Conservation (phyloP, 2,113 vertebrate species). For the Equus quagga region DNA sequence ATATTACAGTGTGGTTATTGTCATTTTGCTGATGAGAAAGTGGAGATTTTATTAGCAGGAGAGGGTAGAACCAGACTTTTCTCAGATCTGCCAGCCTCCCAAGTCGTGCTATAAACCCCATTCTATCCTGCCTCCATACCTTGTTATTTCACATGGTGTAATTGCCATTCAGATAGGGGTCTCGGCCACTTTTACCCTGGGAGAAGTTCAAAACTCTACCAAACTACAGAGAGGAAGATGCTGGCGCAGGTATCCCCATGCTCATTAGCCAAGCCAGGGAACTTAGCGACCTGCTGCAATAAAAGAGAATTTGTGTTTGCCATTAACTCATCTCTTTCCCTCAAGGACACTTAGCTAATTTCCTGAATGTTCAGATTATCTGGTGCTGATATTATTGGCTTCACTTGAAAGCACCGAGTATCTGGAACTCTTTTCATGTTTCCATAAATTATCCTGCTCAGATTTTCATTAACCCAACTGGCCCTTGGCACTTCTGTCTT, state of each 20-base stretch:
- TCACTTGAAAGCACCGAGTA: conserved; percentile 51
- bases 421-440: conserved; percentile 58
- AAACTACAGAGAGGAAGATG: conserved; percentile 1
- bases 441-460: conserved; percentile 52
- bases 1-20: neutral
- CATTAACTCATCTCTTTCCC: conserved; percentile 41
- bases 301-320: conserved; percentile 61
- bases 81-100: neutral
- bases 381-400: conserved; percentile 63
- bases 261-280: conserved; percentile 15
- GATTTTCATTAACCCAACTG: conserved; percentile 60
- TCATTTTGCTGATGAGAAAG: conserved; percentile 18
- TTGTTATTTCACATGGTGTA: neutral
- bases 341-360: conserved; percentile 70
- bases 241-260: neutral
- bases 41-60: neutral
- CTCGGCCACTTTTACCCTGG: neutral
- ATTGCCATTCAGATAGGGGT: neutral
- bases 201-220: neutral
- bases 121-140: neutral
- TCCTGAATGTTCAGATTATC: conserved; percentile 70
- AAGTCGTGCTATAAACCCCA: neutral
- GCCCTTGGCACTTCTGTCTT: conserved; percentile 52
- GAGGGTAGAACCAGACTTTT: neutral
- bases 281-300: conserved; percentile 47